Percentiles rank a stretch among this genome's conserved stretches.
Conservation (phyloP, 1,140 invertebrate species). For the Lepidotrigona ventralis region DNA sequence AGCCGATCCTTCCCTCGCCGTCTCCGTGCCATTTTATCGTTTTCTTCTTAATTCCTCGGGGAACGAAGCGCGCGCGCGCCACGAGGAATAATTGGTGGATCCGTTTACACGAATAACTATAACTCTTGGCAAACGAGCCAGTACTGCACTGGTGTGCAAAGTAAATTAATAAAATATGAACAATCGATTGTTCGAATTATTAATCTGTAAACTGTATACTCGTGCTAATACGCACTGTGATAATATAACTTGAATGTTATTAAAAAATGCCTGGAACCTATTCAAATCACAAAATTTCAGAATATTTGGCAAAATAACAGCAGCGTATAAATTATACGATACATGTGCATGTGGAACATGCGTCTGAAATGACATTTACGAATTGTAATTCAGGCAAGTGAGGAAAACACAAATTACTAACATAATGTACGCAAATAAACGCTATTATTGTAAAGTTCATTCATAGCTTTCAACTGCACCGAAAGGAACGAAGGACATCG, state of each 20-base stretch:
- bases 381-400: not conserved
- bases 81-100: not conserved
- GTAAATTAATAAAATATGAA: too few species aligned
- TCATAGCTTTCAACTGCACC: too few species aligned
- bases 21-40: not conserved
- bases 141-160: too few species aligned
- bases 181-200: too few species aligned
- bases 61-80: too few species aligned
- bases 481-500: too few species aligned
- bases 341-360: not conserved
- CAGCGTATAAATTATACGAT: not conserved
- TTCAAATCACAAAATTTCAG: not conserved
- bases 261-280: not conserved
- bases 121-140: not conserved
- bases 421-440: not conserved
- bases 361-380: too few species aligned
- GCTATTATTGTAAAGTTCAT: too few species aligned
- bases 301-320: not conserved
- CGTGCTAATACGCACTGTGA: too few species aligned
- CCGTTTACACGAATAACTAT: not conserved
- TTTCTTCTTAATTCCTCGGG: not conserved
- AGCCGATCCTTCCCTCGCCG: constrained; percentile 5
- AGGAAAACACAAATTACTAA: not conserved
- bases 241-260: not conserved
- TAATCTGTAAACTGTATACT: too few species aligned